Evolutionary conservation across 2,113 vertebrate species (phyloP), one percentile per base, ranked within the genome.

Genomic region (Phaethornis superciliosus): DNA sequence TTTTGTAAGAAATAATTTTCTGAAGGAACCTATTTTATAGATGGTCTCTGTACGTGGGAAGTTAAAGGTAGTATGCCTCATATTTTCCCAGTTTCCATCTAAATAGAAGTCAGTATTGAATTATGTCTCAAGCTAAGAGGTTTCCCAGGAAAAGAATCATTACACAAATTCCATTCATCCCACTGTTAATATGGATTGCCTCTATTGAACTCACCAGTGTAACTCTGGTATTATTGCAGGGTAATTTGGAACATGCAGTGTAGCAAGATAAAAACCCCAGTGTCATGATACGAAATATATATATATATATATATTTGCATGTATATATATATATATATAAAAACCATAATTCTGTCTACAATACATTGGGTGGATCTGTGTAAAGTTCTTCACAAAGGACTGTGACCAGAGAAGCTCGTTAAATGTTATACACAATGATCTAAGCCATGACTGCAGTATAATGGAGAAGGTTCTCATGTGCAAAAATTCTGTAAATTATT

Each of bases 81-180:
- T 80, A 88, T 94, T 93, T 95, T 85, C 75, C 88, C 79, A 56
- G 40, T 94, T 96, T 88, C 71, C 52, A 52, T 86, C 68, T 90
- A 81, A 93, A 81, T 58, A 82, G 55, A 69, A 72, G 35, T 51
- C 74, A 55, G 33, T 81, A 84, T 52, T 70, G 83, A 90, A 78
- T 88, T 65, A 81, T 95, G 62, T 65, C 52, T 94, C 69, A 95
- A 52, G 90, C 37, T 18, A 78, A 70, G 83, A 90, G 62, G 64
- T 95, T 95, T 96, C 90, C 92, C 60, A 92, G 86, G 62, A 94
- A 93, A 81, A 27, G 56, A 90, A 23, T 83, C 88, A 88, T 94
- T 94, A 90, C 56, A 70, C 26, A 64, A 65, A 94, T 91, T 87
- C 70, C 51, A 91, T 55, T 91, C 82, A 88, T 93, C 42, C 13